Conservation (phyloP, 2,888 invertebrate species). For the Blomia tropicalis region DNA sequence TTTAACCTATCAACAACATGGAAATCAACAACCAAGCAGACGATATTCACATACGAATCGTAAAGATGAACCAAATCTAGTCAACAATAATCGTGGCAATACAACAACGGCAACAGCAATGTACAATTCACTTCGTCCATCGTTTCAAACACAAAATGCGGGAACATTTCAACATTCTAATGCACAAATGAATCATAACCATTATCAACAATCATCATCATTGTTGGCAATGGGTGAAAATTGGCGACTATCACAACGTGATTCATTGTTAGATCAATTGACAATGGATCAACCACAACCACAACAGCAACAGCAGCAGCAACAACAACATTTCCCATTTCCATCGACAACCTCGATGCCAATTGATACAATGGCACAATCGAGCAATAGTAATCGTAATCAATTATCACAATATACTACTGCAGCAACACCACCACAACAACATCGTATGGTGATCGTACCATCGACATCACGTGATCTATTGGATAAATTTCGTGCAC, state of each 20-base stretch:
- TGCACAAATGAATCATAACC: too few species aligned
- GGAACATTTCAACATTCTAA: not conserved
- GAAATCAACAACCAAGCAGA: too few species aligned
- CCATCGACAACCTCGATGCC: slow-evolving; percentile 1
- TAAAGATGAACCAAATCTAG: not conserved
- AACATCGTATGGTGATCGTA: not conserved
- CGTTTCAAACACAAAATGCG: not conserved
- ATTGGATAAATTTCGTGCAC: slow-evolving; percentile 6
- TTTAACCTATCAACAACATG: too few species aligned
- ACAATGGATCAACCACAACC: not conserved
- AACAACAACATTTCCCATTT: not conserved
- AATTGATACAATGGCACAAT: not conserved
- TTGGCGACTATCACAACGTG: not conserved
- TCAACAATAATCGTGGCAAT: slow-evolving; percentile 3
- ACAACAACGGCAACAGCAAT: slow-evolving; percentile 11
- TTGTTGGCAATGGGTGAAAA: not conserved
- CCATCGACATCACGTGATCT: slow-evolving; percentile 7
- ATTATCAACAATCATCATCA: not conserved
- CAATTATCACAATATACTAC: too few species aligned
- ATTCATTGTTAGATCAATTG: not conserved
- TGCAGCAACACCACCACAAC: not conserved
- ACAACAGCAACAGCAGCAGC: not conserved
- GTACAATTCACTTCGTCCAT: not conserved
- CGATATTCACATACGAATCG: not conserved
- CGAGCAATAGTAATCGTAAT: not conserved